Evolutionary conservation across 1,140 invertebrate genomes (phyloP).

Genomic region (Drosophila mojavensis): DNA sequence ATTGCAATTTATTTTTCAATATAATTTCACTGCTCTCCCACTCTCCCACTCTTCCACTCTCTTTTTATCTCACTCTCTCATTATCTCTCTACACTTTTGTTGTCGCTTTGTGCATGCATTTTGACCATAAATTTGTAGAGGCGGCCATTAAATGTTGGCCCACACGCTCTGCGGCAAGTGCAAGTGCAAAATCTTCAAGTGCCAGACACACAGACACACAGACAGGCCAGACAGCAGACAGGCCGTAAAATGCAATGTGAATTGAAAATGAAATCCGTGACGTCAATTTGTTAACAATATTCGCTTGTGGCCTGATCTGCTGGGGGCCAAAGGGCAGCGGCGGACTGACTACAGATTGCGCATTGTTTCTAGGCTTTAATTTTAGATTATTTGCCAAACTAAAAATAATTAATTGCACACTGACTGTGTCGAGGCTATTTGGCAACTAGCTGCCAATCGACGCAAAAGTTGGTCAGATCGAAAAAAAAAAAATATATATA

Average conservation of each 20-base stretch:
- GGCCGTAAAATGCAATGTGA: constrained; percentile 9
- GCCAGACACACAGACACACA: not conserved
- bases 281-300: constrained; percentile 34
- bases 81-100: constrained; percentile 10
- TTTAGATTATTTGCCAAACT: constrained; percentile 42
- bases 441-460: constrained; percentile 40
- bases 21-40: constrained; percentile 12
- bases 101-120: constrained; percentile 41
- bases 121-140: constrained; percentile 55
- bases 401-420: constrained; percentile 51
- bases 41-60: constrained; percentile 1
- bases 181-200: constrained; percentile 25
- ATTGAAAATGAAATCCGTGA: constrained; percentile 59
- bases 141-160: constrained; percentile 34
- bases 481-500: not conserved
- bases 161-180: constrained; percentile 18
- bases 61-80: not conserved
- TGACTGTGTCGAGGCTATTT: constrained; percentile 72
- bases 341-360: constrained; percentile 8
- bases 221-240: not conserved
- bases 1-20: constrained; percentile 60
- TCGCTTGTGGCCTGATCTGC: not conserved
- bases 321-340: constrained; percentile 43
- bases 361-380: constrained; percentile 23
- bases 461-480: constrained; percentile 16